Evolutionary conservation across 2,797 vertebrate genomes (phyloP).

Genomic region (Luscinia luscinia): DNA sequence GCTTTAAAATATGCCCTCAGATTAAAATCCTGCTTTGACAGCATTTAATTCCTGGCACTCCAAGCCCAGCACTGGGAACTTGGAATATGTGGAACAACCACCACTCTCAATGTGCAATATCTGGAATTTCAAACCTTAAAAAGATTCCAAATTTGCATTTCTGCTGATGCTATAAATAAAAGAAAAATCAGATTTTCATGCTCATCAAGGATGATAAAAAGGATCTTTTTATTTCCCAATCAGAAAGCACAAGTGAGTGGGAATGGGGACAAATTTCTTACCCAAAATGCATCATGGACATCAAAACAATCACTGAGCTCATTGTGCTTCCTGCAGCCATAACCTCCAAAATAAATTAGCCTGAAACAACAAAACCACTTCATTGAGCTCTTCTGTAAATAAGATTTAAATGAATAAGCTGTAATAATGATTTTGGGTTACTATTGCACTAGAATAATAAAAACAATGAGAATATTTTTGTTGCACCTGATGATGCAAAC

Average conservation of each 20-base stretch:
- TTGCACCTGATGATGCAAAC: neutral
- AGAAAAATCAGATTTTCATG: neutral
- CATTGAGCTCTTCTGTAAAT: neutral
- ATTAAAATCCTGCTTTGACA: neutral
- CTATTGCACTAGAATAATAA: neutral
- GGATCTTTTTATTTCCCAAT: neutral
- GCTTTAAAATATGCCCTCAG: neutral
- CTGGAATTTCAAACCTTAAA: neutral
- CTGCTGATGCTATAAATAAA: neutral
- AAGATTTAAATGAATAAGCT: neutral
- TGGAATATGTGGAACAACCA: neutral
- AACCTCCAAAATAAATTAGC: conserved; percentile 94
- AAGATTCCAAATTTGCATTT: neutral
- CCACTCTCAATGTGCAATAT: accelerated
- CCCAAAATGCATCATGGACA: conserved; percentile 93
- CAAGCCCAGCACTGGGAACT: neutral
- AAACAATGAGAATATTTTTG: neutral
- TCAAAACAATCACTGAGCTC: conserved; percentile 88
- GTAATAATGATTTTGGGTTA: neutral
- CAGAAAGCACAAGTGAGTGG: neutral
- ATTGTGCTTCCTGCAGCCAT: conserved; percentile 88
- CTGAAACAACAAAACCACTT: conserved; percentile 66
- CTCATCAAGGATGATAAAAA: neutral
- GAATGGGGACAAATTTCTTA: conserved; percentile 71
- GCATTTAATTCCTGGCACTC: neutral